phyloP scores from a whole-genome alignment of 2,888 invertebrate genomes.

The Drosophila fulvimacula region DNA sequence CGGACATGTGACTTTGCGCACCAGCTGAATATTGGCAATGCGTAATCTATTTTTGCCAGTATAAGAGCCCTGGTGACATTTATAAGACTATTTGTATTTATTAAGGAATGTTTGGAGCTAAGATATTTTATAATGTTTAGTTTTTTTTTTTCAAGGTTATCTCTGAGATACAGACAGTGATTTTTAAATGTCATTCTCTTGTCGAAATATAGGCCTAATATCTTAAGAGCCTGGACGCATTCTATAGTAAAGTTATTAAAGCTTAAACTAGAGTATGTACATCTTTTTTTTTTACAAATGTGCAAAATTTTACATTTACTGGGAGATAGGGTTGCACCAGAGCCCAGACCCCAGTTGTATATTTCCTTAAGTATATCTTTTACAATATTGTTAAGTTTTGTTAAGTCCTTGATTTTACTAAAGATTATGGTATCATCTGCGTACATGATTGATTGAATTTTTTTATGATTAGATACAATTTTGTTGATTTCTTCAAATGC shows the following conservation, averaged over 20 bases:
- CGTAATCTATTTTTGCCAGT: constrained; percentile 4
- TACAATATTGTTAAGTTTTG: constrained; percentile 7
- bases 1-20: not conserved
- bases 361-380: constrained; percentile 4
- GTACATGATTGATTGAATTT: constrained; percentile 7
- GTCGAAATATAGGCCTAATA: constrained; percentile 1
- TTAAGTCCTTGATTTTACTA: not conserved
- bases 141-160: not conserved
- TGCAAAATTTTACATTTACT: too few species aligned
- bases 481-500: constrained; percentile 26
- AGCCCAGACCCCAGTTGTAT: not conserved
- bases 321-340: not conserved
- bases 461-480: constrained; percentile 18
- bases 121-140: constrained; percentile 2
- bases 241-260: too few species aligned
- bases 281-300: too few species aligned
- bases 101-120: not conserved
- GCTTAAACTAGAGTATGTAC: too few species aligned
- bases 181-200: not conserved
- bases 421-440: constrained; percentile 10
- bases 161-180: constrained; percentile 1
- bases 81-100: not conserved
- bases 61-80: not conserved
- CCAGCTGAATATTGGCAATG: not conserved
- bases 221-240: too few species aligned